Base-by-base conservation (phyloP, 1,140 invertebrate genomes). In the Drosophila guanche region DNA sequence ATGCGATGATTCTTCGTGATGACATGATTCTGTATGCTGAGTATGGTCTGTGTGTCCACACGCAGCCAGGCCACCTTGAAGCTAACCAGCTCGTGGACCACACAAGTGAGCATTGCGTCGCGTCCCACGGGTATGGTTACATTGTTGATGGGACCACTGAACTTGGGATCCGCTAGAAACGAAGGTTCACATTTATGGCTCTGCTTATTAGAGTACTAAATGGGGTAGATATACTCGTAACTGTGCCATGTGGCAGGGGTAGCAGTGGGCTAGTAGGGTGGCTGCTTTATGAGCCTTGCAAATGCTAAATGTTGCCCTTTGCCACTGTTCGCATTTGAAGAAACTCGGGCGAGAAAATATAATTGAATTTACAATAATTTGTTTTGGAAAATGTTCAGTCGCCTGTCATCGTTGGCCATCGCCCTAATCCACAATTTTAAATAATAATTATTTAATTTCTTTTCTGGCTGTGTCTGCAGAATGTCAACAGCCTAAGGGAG, bases 1-100 rank as follows among this genome's bases (percentile, higher is more conserved):
- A 97, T 96, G 50, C 97, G 93, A 85, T 95, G 95, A 91, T 97
- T 97, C 92, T 97, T 97, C 5, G 96, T 97, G 69, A 98, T 97
- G 43, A 97, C 96, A 90, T 96, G 96, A 67, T 94, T 95, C 53
- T 97, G 96, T 66, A 98, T 96, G 60, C 96, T 96, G 73, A 98
- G 92, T 85, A 98, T 97, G n/a, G 96, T 97, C 92, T 97, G 97
- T 54, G 96, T 97, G 91, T 97, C 96, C 45, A 97, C 96, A 67
- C 96, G 94, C 83, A 98, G 92, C 96, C 96, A 98, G 65, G 96
- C 97, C 73, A 96, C 96, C 94, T 96, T 96, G 90, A 94, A 96
- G 53, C 93, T 93, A 51, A 95, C 94, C 69, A 97, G 92, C 89
- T 96, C 95, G 92, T 96, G 95, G 53, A 97, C 95, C 51, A 95